Evolutionary conservation across 2,113 vertebrate species (phyloP), one percentile per base, ranked within the genome.

Genomic region (Trematocara zebra): DNA sequence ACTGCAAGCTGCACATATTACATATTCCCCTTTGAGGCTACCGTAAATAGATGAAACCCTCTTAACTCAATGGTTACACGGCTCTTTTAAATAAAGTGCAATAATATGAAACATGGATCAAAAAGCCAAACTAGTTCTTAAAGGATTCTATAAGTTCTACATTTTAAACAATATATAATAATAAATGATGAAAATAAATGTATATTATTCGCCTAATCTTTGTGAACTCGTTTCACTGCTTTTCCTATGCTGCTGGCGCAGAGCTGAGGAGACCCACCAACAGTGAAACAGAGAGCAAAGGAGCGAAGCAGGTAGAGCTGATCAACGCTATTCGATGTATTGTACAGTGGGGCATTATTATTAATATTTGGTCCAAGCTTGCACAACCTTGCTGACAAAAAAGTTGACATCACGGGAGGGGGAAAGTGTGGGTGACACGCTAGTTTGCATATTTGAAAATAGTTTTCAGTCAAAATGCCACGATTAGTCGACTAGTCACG

Each of bases 381-480:
- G 61, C 61, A 67, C 33, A 69, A 69, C 5, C 18, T 69, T 69
- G 5, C 1, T 6, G n/a, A 42, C 11, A 14, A 40, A 42, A 20
- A 2, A 0, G 0, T 0, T 42, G 64, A 64, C 18, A 37, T 35
- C 7, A 47, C 5, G 1, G 40, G 14, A 26, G 7, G 20, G 14
- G 5, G 10, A 15, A 47, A 2, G 20, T 11, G 40, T 72, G 20
- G 67, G 1, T 7, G 40, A 26, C 20, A 72, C 0, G 5, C 40
- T 72, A 7, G 37, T 44, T 0, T 17, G 40, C 20, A 12, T 20
- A 20, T 37, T 64, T 35, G 1, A 64, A 37, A 64, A 35, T 64
- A 11, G 59, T n/a, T 72, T 17, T 7, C 14, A 0, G 20, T 26
- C 40, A 47, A 15, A 44, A 47, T 28, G 26, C 26, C 23, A 23